phyloP scores from a whole-genome alignment of 2,888 invertebrate genomes.

The Leucozona laternaria region DNA sequence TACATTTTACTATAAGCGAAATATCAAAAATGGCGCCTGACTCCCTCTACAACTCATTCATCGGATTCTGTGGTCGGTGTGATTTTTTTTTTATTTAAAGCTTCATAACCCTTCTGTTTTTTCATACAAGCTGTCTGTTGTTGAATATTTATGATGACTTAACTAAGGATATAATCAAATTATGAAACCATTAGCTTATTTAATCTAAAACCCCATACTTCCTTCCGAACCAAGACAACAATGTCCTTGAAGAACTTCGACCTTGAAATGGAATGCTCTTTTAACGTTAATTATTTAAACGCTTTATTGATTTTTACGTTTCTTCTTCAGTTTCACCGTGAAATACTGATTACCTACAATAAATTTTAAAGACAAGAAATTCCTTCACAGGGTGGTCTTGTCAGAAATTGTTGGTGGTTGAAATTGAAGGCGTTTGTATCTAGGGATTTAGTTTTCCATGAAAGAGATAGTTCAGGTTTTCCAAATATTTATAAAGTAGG shows the following conservation, averaged over 20 bases:
- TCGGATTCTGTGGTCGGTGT: no score
- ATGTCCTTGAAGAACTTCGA: conserved; percentile 55
- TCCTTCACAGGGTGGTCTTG: conserved; percentile 1
- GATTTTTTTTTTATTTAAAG: no score
- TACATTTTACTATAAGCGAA: no score
- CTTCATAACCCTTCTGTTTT: no score
- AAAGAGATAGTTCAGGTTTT: no score
- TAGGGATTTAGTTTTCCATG: no score
- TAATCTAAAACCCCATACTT: neutral
- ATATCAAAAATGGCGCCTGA: no score
- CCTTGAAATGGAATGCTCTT: conserved; percentile 54
- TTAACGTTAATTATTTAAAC: conserved; percentile 53
- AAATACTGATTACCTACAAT: conserved; percentile 16
- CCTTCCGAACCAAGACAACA: neutral
- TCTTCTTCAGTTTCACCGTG: conserved; percentile 12
- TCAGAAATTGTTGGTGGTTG: neutral
- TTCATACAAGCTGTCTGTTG: no score
- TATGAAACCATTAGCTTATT: neutral
- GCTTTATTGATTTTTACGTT: conserved; percentile 54
- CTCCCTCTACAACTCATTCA: no score
- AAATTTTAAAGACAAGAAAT: conserved; percentile 40
- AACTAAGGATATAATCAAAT: neutral
- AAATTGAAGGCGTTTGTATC: neutral
- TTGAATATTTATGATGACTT: conserved; percentile 4
- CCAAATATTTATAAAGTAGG: no score